Conservation (phyloP, 2,888 invertebrate species). For the Rhaphigaster nebulosa region DNA sequence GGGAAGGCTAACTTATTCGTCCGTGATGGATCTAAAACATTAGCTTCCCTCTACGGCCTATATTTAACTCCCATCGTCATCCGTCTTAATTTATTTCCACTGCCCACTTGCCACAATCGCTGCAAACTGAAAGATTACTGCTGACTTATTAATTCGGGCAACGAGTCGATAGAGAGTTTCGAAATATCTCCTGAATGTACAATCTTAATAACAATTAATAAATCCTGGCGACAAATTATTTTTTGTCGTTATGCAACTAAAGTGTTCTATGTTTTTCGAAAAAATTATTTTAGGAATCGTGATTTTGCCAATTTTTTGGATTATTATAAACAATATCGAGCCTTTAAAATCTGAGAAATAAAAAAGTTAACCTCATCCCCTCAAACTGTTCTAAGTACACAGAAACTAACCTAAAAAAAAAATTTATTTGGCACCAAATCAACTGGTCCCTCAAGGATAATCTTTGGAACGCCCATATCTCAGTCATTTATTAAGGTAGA, state of each 20-base stretch:
- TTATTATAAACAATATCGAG: too few relatives aligned
- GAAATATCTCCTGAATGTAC: neutral
- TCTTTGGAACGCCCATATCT: too few relatives aligned
- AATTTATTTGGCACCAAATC: too few relatives aligned
- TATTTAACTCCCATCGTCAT: neutral
- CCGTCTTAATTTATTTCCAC: constrained; percentile 22
- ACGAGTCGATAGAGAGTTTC: neutral
- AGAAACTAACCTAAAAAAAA: too few relatives aligned
- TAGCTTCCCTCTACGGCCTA: neutral
- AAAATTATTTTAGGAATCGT: too few relatives aligned
- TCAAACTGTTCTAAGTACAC: too few relatives aligned
- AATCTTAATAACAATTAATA: neutral
- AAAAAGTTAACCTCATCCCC: too few relatives aligned
- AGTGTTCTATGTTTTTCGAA: too few relatives aligned
- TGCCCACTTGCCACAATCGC: neutral
- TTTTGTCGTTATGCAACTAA: neutral
- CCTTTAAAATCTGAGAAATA: too few relatives aligned
- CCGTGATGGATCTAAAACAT: constrained; percentile 40
- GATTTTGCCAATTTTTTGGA: too few relatives aligned
- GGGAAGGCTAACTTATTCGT: neutral
- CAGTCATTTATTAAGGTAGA: too few relatives aligned
- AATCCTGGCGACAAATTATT: neutral
- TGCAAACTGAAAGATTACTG: neutral
- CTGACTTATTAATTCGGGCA: neutral
- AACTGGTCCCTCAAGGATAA: too few relatives aligned